Conservation (phyloP, 2,888 invertebrate genomes). For the Brachypterus glaber region DNA sequence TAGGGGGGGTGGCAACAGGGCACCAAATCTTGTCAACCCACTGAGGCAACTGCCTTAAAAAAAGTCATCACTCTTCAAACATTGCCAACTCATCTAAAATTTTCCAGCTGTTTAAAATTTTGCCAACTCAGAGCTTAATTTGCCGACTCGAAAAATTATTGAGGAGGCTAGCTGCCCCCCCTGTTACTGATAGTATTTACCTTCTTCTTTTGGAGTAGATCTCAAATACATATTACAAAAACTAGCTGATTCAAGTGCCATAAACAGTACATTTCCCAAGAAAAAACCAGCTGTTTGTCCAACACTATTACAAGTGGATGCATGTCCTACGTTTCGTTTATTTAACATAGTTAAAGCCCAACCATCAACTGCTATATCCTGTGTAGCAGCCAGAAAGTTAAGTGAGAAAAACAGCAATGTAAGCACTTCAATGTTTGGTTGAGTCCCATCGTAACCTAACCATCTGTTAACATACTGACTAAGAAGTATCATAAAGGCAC, state of each 20-base stretch:
- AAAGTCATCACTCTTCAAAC: too few relatives aligned
- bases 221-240: slow-evolving; percentile 93
- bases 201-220: slow-evolving; percentile 56
- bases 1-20: too few relatives aligned
- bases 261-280: slow-evolving; percentile 90
- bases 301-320: slow-evolving; percentile 97
- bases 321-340: slow-evolving; percentile 93
- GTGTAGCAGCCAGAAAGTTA: slow-evolving; percentile 96
- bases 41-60: too few relatives aligned
- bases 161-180: too few relatives aligned
- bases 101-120: too few relatives aligned
- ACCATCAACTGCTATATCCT: slow-evolving; percentile 99
- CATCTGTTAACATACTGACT: slow-evolving; percentile 67
- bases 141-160: too few relatives aligned
- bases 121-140: too few relatives aligned
- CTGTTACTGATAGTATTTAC: slow-evolving; percentile 47
- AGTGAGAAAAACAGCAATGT: slow-evolving; percentile 82
- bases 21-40: too few relatives aligned
- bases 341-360: slow-evolving; percentile 99
- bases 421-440: slow-evolving; percentile 65
- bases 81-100: too few relatives aligned
- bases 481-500: slow-evolving; percentile 79
- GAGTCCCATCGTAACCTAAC: slow-evolving; percentile 53
- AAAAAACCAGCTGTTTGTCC: slow-evolving; percentile 98
- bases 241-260: slow-evolving; percentile 89